Base-by-base conservation (phyloP, 1,140 invertebrate genomes). In the Sarcophaga bullata region DNA sequence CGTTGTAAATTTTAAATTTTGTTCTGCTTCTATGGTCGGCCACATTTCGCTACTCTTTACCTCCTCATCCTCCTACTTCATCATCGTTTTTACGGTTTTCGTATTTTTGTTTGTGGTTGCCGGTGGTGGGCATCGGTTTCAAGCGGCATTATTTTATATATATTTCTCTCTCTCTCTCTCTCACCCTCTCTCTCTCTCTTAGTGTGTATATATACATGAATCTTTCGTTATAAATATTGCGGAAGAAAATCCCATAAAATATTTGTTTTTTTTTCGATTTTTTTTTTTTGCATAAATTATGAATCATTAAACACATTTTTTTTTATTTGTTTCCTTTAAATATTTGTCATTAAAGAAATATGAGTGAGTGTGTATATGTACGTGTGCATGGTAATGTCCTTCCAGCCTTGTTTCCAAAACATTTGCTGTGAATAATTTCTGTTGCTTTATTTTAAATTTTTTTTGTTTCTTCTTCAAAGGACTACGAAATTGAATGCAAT, bases 401-500 rank as follows among this genome's bases (percentile, higher is more conserved):
- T 58, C 15, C 25, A 37, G 25, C 25, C n/a, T 58, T 58, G 15
- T 58, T 58, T 58, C 54, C 15, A n/a, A n/a, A 58, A 58, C 13
- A 58, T 58, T 58, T n/a, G n/a, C 54, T n/a, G n/a, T 58, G 54
- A 58, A 58, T 58, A 58, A 58, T 58, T 58, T 58, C 54, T 58
- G 25, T 37, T 37, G 25, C 25, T 37, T 37, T 37, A 58, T 58
- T 58, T n/a, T 15, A 58, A n/a, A 15, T 58, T 4, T 4, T 37
- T 54, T 58, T 58, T 58, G 54, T n/a, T 37, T 37, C 4, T n/a
- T 15, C 15, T 58, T 58, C 54, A 58, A 58, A 58, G 54, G 7
- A 58, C 15, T 58, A n/a, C n/a, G 15, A 58, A 58, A 58, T 58
- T 58, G n/a, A 6, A n/a, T 58, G 54, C 13, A 58, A 58, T 58